Evolutionary conservation across 1,140 invertebrate genomes (phyloP).

Genomic region (Zophobas morio): DNA sequence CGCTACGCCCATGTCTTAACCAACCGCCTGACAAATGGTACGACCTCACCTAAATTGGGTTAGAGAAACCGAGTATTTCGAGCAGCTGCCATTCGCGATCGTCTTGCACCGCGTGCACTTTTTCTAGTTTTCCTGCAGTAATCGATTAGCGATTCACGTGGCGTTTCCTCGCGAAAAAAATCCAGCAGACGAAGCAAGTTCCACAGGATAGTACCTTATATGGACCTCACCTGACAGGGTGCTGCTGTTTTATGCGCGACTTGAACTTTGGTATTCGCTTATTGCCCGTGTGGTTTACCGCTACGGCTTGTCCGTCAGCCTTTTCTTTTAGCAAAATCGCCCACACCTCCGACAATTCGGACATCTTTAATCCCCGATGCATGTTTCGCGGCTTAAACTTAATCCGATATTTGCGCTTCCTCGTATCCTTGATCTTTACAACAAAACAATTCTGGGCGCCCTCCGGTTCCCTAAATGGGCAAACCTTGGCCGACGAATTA

Average conservation of each 20-base stretch:
- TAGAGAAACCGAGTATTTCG: no score
- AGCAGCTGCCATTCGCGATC: no score
- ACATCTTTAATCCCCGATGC: constrained; percentile 28
- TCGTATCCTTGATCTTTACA: constrained; percentile 46
- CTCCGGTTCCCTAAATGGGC: constrained; percentile 43
- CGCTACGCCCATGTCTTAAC: no score
- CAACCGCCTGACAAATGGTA: no score
- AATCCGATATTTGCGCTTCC: constrained; percentile 31
- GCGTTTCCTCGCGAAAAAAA: constrained; percentile 14
- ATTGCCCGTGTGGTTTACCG: constrained; percentile 31
- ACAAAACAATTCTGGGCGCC: constrained; percentile 24
- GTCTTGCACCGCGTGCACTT: no score
- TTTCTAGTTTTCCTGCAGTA: neutral
- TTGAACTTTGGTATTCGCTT: constrained; percentile 49
- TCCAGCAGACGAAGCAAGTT: constrained; percentile 38
- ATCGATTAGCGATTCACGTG: constrained; percentile 37
- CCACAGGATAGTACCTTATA: constrained; percentile 48
- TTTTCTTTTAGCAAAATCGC: constrained; percentile 23
- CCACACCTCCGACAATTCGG: constrained; percentile 20
- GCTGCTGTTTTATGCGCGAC: constrained; percentile 47
- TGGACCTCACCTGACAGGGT: constrained; percentile 46
- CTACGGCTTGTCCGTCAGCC: constrained; percentile 18
- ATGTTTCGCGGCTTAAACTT: constrained; percentile 8
- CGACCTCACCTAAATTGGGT: no score
- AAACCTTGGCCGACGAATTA: constrained; percentile 37